Base-by-base conservation (phyloP, 2,888 invertebrate genomes). In the Anthophora plumipes region DNA sequence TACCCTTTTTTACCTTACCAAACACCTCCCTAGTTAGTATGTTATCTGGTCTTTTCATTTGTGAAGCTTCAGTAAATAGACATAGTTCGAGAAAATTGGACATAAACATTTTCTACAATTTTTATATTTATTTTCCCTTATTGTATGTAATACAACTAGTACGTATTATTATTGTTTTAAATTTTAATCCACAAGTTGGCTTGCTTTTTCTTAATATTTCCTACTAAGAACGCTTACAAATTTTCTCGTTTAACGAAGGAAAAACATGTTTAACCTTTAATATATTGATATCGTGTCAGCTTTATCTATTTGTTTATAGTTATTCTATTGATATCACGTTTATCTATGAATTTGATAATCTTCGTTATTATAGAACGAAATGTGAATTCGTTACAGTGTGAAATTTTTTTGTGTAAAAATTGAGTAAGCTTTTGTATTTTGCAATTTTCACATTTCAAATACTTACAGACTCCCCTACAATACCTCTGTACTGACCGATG, bases 1-100 rank as follows among this genome's bases (percentile, higher is more conserved):
- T 91, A 91, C 92, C 92, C 92, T 92, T 93, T 92, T 92, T 92
- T 92, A 87, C 87, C 88, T 87, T 85, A 63, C 69, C 73, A 70
- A 66, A 80, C 59, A 46, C 67, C 68, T 81, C 75, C 61, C 64
- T 46, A 20, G 8, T 63, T 43, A 12, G 48, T 71, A 77, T 54
- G 39, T 54, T 61, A 46, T 20, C 37, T 39, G 63, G 22, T 8
- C 11, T 31, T 57, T 37, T 8, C 3, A 17, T 17, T 57, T 9
- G 59, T 22, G 17, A 43, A 25, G 41, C 20, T 52, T 70, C 17
- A 0, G 37, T 22, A 46, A 75, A 70, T 48, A 61, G 41, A 7
- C 22, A 25, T 22, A 52, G 9, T 31, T 1, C 14, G 39, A 14
- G 2, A 17, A 41, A n/a, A 41, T 37, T 20, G 31, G 11, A 17